These are phyloP conservation scores for Anisognathus igniventris DNA, from an alignment of 2,797 vertebrate genomes.

Conservation along the genomic window DNA sequence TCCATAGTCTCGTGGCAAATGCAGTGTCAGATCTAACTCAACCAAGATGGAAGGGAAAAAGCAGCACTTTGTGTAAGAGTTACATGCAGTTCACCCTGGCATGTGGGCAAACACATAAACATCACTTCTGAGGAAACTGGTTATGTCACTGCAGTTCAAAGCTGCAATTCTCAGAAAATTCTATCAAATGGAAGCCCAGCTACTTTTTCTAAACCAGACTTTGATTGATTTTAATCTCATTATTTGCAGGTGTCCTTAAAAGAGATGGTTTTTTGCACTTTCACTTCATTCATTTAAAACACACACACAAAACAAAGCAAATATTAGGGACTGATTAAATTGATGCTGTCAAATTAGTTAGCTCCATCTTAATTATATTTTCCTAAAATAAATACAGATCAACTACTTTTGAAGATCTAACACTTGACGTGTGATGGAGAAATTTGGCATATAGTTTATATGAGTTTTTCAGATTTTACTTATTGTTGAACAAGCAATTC, in stretches of 20 bases:
- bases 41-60: fast-evolving
- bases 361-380: not conserved
- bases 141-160: not conserved
- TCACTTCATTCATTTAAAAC: not conserved
- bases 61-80: not conserved
- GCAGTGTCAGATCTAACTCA: not conserved
- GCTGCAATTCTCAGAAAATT: not conserved
- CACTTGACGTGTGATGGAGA: not conserved
- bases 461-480: not conserved
- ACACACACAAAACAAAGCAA: not conserved
- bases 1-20: not conserved
- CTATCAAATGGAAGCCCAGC: not conserved
- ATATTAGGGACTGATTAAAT: not conserved
- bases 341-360: not conserved
- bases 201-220: not conserved
- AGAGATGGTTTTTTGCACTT: not conserved
- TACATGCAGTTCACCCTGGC: not conserved
- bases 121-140: not conserved
- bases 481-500: not conserved
- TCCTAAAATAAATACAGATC: not conserved
- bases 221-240: not conserved
- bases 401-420: not conserved
- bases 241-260: not conserved
- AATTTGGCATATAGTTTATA: not conserved
- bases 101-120: not conserved